Percentiles rank a stretch among this genome's conserved stretches.
Evolutionary conservation across 2,113 vertebrate species (phyloP).

Genomic region (Sapayoa aenigma): DNA sequence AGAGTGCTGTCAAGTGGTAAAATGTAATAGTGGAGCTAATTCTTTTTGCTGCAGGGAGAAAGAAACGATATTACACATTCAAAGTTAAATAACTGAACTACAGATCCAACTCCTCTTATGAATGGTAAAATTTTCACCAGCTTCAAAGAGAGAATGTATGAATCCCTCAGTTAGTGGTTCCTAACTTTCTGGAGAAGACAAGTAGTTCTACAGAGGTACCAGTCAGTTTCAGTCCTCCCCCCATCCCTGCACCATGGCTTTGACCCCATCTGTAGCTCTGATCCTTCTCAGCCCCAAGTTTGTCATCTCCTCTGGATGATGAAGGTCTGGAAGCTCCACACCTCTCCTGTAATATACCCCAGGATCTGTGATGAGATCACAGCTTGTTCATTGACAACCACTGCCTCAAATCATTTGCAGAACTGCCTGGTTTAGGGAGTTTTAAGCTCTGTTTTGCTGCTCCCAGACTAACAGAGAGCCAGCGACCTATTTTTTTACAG

Average conservation of each 20-base stretch:
- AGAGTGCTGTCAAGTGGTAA: neutral
- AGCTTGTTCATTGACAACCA: accelerated
- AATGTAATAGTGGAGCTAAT: neutral
- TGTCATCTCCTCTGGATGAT: neutral
- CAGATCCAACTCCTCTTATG: neutral
- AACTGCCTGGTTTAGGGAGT: neutral
- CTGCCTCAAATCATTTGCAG: neutral
- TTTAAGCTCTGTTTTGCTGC: neutral
- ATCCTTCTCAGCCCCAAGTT: neutral
- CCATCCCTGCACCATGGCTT: neutral
- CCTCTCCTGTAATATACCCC: neutral
- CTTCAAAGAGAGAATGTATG: neutral
- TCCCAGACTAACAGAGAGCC: neutral
- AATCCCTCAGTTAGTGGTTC: neutral
- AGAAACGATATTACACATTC: neutral
- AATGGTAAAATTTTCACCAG: neutral
- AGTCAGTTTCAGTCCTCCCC: neutral
- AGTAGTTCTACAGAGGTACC: accelerated
- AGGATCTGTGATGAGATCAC: neutral
- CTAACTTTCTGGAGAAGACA: neutral
- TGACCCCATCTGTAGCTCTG: accelerated
- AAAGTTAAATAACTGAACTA: neutral
- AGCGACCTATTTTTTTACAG: neutral
- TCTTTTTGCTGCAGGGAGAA: neutral
- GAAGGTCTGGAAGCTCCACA: neutral